Evolutionary conservation across 2,888 invertebrate species (phyloP).

Genomic region (Brachycybe producta): DNA sequence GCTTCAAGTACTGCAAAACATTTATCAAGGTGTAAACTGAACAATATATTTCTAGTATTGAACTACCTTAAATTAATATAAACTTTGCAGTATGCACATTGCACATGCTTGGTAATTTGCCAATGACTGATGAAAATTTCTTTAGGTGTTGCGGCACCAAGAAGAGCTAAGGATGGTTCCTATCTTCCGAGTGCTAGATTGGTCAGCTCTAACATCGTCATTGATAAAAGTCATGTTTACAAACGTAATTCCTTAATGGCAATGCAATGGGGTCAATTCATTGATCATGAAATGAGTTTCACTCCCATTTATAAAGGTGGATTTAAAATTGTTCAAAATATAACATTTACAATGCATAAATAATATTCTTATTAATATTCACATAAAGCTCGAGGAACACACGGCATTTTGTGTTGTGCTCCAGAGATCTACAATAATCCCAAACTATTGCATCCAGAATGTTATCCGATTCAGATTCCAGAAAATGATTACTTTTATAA

Average conservation of each 20-base stretch:
- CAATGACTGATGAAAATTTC: no score
- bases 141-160: conserved; percentile 23
- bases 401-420: conserved; percentile 55
- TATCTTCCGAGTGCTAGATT: conserved; percentile 24
- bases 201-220: conserved; percentile 22
- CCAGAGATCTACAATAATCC: conserved; percentile 9
- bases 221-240: conserved; percentile 18
- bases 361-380: no score
- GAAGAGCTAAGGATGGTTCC: conserved; percentile 21
- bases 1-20: no score
- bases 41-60: no score
- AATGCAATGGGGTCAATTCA: conserved; percentile 76
- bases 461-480: conserved; percentile 55
- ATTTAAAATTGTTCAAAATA: no score
- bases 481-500: conserved; percentile 52
- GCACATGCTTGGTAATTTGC: background rate
- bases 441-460: conserved; percentile 52
- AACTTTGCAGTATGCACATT: no score
- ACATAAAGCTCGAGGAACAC: conserved; percentile 40
- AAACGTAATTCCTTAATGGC: conserved; percentile 52
- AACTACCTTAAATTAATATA: no score
- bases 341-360: no score
- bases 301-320: conserved; percentile 60
- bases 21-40: no score
- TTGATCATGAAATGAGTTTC: conserved; percentile 76